phyloP scores from a whole-genome alignment of 2,113 vertebrate species.

The Protobothrops mucrosquamatus region DNA sequence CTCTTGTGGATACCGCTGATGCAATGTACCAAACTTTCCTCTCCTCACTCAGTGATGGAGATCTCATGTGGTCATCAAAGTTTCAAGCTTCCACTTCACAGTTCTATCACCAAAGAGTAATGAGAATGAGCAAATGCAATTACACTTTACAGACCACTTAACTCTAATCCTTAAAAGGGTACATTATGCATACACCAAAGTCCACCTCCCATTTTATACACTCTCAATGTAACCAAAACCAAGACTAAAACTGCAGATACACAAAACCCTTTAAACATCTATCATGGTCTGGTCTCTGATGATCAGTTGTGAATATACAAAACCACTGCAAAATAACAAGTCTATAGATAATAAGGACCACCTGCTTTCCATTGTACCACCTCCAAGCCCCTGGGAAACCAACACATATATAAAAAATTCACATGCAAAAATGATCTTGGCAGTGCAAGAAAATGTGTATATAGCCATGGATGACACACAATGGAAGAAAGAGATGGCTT shows the following conservation, averaged over 20 bases:
- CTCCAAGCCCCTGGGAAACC: not conserved
- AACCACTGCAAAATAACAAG: not conserved
- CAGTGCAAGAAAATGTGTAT: constrained; percentile 41
- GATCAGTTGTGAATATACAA: not conserved
- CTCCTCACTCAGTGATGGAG: not conserved
- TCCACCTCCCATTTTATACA: not conserved
- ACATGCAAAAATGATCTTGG: not conserved
- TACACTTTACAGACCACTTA: not conserved
- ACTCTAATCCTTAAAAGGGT: not conserved
- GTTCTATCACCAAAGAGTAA: not conserved
- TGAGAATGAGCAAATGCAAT: not conserved
- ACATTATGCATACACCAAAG: not conserved
- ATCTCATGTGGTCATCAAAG: not conserved
- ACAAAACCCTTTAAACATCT: not conserved
- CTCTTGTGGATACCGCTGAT: not conserved
- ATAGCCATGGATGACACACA: constrained; percentile 51
- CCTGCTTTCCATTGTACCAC: not conserved
- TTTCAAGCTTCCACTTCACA: not conserved
- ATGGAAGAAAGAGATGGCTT: constrained; percentile 50
- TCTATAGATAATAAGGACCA: not conserved
- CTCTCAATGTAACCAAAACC: not conserved
- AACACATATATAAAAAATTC: constrained; percentile 15
- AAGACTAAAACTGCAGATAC: not conserved
- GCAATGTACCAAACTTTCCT: not conserved
- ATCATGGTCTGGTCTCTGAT: not conserved